A percentile compares a stretch with the other conserved stretches of the same genome.
These are phyloP conservation scores for Sus cebifrons DNA, from an alignment of 2,797 vertebrate genomes.

Conservation along the genomic window DNA sequence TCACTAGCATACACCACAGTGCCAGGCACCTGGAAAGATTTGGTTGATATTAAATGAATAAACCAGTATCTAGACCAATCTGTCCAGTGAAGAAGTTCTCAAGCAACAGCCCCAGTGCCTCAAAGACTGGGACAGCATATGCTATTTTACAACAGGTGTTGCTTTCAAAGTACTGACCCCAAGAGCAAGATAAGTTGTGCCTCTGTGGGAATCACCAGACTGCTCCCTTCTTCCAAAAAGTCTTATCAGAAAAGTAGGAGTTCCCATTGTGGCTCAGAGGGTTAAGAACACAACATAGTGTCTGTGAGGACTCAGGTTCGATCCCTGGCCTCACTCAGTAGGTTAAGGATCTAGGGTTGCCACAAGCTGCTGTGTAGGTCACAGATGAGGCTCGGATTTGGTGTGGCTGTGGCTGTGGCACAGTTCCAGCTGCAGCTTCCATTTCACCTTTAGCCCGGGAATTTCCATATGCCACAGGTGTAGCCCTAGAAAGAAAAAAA, in stretches of 20 bases:
- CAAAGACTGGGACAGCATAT: not conserved
- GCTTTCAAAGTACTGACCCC: not conserved
- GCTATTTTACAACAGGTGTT: accelerated
- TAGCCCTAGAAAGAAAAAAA: no score
- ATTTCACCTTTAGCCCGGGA: no score
- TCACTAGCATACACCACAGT: not conserved
- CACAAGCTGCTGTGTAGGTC: no score
- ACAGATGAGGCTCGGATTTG: no score
- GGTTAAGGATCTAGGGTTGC: no score
- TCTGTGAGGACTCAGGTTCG: no score
- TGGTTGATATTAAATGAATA: not conserved
- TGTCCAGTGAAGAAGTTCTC: not conserved
- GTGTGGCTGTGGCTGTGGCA: no score
- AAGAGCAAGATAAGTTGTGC: not conserved
- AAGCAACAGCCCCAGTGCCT: not conserved
- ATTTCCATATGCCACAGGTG: no score
- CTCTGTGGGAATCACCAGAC: not conserved
- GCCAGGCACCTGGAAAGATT: not conserved
- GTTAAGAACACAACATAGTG: no score
- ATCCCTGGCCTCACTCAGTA: no score
- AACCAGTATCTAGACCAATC: not conserved
- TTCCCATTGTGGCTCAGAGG: no score
- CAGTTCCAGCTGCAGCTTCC: no score
- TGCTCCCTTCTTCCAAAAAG: conserved; percentile 35
- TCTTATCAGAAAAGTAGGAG: not conserved